A percentile compares a stretch with the other conserved stretches of the same genome.
Conservation (phyloP, 35 echinoderm and acorn worm genomes). For the Ophioderma brevispina region DNA sequence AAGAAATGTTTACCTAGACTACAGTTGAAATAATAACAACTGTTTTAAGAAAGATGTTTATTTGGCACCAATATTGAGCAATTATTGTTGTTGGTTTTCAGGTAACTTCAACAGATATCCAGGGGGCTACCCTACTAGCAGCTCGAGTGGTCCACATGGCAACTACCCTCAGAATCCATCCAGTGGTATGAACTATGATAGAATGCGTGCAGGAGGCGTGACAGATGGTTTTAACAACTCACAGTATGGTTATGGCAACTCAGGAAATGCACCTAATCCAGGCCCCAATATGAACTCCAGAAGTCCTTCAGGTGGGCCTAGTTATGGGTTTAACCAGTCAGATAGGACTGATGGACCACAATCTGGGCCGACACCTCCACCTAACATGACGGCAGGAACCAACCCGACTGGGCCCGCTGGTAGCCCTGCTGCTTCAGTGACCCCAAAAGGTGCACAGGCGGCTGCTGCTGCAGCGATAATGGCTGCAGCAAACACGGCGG, state of each 20-base stretch:
- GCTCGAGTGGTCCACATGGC: constrained; percentile 2
- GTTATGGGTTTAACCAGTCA: constrained; percentile 33
- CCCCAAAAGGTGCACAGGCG: constrained; percentile 56
- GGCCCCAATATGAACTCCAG: constrained; percentile 26
- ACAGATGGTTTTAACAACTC: constrained; percentile 67
- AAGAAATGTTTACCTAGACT: too few species aligned
- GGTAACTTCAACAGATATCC: not conserved
- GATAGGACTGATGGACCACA: constrained; percentile 39
- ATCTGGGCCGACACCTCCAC: constrained; percentile 16
- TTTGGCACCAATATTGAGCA: too few species aligned
- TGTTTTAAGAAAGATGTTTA: too few species aligned
- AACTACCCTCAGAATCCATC: constrained; percentile 8
- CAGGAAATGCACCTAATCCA: constrained; percentile 61
- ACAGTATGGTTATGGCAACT: constrained; percentile 68
- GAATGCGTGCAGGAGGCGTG: not conserved
- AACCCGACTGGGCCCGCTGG: constrained; percentile 1
- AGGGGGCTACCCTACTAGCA: not conserved
- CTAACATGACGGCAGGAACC: not conserved
- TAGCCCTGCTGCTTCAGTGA: not conserved
- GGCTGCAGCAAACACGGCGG: constrained; percentile 72
- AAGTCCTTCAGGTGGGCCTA: constrained; percentile 14
- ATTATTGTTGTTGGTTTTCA: constrained; percentile 17
- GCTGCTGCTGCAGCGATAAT: constrained; percentile 74
- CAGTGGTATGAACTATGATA: constrained; percentile 21
- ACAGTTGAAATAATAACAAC: too few species aligned